Evolutionary conservation across 2,113 vertebrate species (phyloP), one percentile per base, ranked within the genome.

Genomic region (Hippolais icterina): DNA sequence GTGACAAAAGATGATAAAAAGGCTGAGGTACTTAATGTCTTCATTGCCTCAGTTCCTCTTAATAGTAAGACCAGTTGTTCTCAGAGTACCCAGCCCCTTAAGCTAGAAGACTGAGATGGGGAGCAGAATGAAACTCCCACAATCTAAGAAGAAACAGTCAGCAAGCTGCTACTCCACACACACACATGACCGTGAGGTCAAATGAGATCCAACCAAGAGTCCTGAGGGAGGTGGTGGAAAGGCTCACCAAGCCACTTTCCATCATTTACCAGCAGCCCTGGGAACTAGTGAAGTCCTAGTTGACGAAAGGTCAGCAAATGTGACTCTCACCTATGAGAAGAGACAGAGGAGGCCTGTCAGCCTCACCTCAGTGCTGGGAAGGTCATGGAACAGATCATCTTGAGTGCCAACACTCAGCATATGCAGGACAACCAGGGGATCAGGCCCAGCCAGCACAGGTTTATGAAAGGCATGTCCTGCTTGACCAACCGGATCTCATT

Each of bases 111-210:
- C 15, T 47, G 19, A 37, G 49, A 53, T 15, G 15, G 9, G 39
- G 12, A 80, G 5, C 49, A 52, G 13, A 69, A 81, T 15, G 4
- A 54, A 71, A 79, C 10, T 41, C 50, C 23, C 23, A 53, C 20
- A 90, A 77, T 54, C 31, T 23, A 54, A 49, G 27, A 13, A 47
- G 39, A 86, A 59, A 60, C 3, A 21, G 25, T 18, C 42, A 74
- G 37, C 0, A 0, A 90, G 42, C n/a, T 76, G 49, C 56, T 64
- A 37, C 4, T 47, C 69, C n/a, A 49, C 31, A 41, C 2, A 22
- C 12, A 75, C 15, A 41, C 0, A n/a, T 10, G 24, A 44, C 52
- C 1, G 0, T 8, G 31, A 14, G 24, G 5, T 23, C 29, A 47
- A 50, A 81, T 4, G 21, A 6, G 35, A 72, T 61, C 17, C 64